These are phyloP conservation scores for Eulacestoma nigropectus DNA, from an alignment of 2,113 vertebrate genomes.

Conservation along the genomic window DNA sequence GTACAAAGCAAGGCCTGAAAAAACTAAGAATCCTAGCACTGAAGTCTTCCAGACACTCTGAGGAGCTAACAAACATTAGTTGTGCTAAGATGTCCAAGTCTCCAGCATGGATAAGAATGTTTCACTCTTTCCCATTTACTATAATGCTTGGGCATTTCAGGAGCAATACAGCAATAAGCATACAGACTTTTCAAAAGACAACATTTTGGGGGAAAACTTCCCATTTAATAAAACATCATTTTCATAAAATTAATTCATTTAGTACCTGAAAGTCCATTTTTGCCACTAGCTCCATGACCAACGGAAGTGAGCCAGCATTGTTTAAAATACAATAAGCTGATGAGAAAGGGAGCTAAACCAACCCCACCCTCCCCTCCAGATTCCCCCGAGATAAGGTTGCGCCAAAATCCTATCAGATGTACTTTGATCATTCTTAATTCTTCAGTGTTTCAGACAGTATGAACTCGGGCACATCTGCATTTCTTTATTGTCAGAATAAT, in stretches of 20 bases:
- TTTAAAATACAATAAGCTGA: not conserved
- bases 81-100: not conserved
- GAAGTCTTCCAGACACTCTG: not conserved
- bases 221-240: not conserved
- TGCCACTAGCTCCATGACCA: not conserved
- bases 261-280: not conserved
- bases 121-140: not conserved
- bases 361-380: not conserved
- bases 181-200: not conserved
- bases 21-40: not conserved
- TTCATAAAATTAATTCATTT: not conserved
- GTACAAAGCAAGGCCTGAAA: not conserved
- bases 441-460: not conserved
- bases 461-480: constrained; percentile 35
- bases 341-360: constrained; percentile 7
- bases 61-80: not conserved
- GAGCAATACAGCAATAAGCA: not conserved
- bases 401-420: constrained; percentile 22
- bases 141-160: not conserved
- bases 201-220: not conserved
- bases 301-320: not conserved
- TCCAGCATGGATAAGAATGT: not conserved
- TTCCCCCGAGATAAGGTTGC: not conserved
- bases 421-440: constrained; percentile 17
- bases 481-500: constrained; percentile 44